Evolutionary conservation across 2,797 vertebrate species (phyloP).

Genomic region (Heteromormyrus szaboi): DNA sequence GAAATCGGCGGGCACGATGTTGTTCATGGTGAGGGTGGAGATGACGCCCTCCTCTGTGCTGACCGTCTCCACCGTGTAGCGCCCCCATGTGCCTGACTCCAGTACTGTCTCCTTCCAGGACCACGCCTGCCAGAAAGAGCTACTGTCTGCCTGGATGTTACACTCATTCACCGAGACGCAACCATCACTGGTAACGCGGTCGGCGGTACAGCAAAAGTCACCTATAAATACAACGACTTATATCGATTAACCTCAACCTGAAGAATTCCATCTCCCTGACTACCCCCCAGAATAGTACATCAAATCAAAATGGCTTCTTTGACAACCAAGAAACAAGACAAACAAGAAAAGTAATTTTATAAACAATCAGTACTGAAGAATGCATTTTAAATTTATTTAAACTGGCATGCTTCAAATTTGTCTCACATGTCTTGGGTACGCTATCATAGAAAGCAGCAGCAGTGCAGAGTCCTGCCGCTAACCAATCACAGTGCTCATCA

Average conservation of each 20-base stretch:
- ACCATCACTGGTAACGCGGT: neutral
- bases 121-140: slow-evolving; percentile 74
- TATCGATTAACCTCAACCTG: neutral
- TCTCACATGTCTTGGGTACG: neutral
- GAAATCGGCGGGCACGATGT: slow-evolving; percentile 93
- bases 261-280: neutral
- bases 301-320: neutral
- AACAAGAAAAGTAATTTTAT: neutral
- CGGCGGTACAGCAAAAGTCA: neutral
- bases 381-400: neutral
- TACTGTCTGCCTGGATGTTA: neutral
- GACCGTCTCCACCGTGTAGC: slow-evolving; percentile 95
- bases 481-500: too few species aligned
- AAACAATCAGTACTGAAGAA: neutral
- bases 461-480: neutral
- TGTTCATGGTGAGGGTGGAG: slow-evolving; percentile 96
- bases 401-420: neutral
- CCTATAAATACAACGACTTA: neutral
- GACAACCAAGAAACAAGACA: neutral
- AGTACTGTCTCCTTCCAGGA: slow-evolving; percentile 98
- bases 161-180: neutral
- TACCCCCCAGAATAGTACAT: neutral
- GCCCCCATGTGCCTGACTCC: slow-evolving; percentile 91
- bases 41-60: slow-evolving; percentile 94
- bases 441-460: neutral